phyloP scores from a whole-genome alignment of 2,888 invertebrate species.

The Norana najaformis region DNA sequence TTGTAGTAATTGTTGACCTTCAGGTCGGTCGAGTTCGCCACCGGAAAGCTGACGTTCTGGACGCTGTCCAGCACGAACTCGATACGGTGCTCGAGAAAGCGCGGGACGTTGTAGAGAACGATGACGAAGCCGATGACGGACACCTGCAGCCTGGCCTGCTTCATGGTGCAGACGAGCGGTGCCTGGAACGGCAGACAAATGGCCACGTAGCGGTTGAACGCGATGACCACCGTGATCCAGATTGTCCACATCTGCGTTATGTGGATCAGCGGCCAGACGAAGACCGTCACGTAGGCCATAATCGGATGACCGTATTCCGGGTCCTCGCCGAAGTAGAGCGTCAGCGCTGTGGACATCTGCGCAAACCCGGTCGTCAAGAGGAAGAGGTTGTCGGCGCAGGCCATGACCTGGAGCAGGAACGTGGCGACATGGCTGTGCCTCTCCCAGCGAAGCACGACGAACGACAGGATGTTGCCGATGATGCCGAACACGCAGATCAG shows the following conservation, averaged over 20 bases:
- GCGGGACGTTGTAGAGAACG: slow-evolving; percentile 44
- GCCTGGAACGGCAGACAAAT: slow-evolving; percentile 47
- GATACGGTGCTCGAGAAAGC: slow-evolving; percentile 41
- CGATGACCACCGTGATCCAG: slow-evolving; percentile 48
- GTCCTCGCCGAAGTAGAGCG: slow-evolving; percentile 35
- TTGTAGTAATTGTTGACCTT: slow-evolving; percentile 39
- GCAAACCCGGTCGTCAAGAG: slow-evolving; percentile 42
- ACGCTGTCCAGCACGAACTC: slow-evolving; percentile 27
- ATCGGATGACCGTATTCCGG: slow-evolving; percentile 26
- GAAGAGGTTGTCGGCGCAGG: slow-evolving; percentile 45
- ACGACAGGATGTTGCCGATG: slow-evolving; percentile 45
- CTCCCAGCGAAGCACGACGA: slow-evolving; percentile 45
- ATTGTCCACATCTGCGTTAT: slow-evolving; percentile 46
- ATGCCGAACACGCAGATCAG: slow-evolving; percentile 41
- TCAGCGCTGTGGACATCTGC: slow-evolving; percentile 40
- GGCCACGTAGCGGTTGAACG: slow-evolving; percentile 47
- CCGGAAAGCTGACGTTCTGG: slow-evolving; percentile 23
- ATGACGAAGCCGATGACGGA: slow-evolving; percentile 34
- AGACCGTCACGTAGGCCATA: slow-evolving; percentile 37
- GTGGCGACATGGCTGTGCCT: slow-evolving; percentile 42
- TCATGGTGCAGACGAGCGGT: slow-evolving; percentile 42
- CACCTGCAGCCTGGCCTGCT: slow-evolving; percentile 40
- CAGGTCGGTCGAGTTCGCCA: slow-evolving; percentile 1
- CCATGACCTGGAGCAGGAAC: slow-evolving; percentile 45
- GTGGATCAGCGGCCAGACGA: slow-evolving; percentile 46